A percentile compares a stretch with the other conserved stretches of the same genome.
These are phyloP conservation scores for Epinephelus malabaricus DNA, from an alignment of 2,797 vertebrate genomes.

Conservation along the genomic window DNA sequence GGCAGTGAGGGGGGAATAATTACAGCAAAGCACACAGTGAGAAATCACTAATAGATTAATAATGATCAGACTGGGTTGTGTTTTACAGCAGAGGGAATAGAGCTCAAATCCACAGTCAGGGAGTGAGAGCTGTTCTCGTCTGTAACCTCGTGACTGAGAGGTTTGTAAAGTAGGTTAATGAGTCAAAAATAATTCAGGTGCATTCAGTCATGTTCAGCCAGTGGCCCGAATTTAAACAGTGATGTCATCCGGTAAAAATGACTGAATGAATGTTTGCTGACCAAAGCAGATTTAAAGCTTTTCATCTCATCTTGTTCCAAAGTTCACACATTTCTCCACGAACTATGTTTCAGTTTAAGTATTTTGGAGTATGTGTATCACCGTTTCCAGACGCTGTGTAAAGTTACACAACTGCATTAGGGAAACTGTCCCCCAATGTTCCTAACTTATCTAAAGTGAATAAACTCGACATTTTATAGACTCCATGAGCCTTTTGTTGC, in stretches of 20 bases:
- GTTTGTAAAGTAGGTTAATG: slow-evolving; percentile 35
- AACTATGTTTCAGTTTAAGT: neutral
- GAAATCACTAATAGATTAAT: neutral
- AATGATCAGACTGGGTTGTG: neutral
- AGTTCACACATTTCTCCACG: neutral
- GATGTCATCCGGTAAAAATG: neutral
- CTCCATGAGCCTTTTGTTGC: neutral
- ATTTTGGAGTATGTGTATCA: neutral
- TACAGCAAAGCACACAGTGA: neutral
- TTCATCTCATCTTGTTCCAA: neutral
- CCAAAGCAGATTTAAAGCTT: neutral
- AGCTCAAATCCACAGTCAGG: neutral
- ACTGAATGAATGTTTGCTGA: neutral
- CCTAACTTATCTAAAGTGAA: neutral
- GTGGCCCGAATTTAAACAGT: neutral
- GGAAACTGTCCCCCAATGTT: neutral
- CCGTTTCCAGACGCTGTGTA: no score
- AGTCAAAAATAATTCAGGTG: slow-evolving; percentile 27
- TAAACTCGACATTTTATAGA: neutral
- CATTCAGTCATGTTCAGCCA: slow-evolving; percentile 34
- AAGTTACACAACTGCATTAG: no score
- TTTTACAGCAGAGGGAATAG: neutral
- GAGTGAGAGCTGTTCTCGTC: neutral
- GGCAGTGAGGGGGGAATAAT: neutral
- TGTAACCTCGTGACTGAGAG: slow-evolving; percentile 13